phyloP scores from a whole-genome alignment of 2,888 invertebrate genomes.

The Xestia rhomboidea region DNA sequence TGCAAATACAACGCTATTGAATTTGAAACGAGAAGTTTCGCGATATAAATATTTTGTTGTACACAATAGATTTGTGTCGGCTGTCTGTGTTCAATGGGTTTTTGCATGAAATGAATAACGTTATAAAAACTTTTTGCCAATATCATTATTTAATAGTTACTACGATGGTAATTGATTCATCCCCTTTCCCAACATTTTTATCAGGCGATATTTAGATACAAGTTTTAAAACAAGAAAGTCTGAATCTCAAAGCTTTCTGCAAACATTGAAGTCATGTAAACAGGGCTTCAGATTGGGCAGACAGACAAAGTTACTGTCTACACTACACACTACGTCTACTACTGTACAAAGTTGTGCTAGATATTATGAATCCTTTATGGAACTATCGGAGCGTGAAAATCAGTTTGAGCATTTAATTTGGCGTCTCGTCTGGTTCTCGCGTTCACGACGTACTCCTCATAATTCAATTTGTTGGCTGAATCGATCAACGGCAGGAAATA shows the following conservation, averaged over 20 bases:
- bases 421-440: conserved; percentile 68
- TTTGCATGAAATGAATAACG: conserved; percentile 36
- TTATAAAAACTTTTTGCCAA: conserved; percentile 12
- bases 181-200: not conserved
- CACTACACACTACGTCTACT: conserved; percentile 20
- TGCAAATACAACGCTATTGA: conserved; percentile 62
- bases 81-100: conserved; percentile 26
- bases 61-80: conserved; percentile 55
- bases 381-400: conserved; percentile 79
- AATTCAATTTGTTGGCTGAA: conserved; percentile 82
- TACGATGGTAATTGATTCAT: not conserved
- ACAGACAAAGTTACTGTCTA: conserved; percentile 26
- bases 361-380: conserved; percentile 68
- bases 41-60: conserved; percentile 65
- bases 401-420: conserved; percentile 80
- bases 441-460: conserved; percentile 70
- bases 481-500: conserved; percentile 81
- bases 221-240: not conserved
- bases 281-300: conserved; percentile 12
- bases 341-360: conserved; percentile 42
- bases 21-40: conserved; percentile 61
- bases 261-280: conserved; percentile 3
- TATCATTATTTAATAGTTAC: conserved; percentile 16
- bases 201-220: not conserved
- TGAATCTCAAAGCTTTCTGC: not conserved